Percentiles rank a stretch among this genome's conserved stretches.
phyloP scores from a whole-genome alignment of 2,888 invertebrate genomes.

The Xanthia icteritia region DNA sequence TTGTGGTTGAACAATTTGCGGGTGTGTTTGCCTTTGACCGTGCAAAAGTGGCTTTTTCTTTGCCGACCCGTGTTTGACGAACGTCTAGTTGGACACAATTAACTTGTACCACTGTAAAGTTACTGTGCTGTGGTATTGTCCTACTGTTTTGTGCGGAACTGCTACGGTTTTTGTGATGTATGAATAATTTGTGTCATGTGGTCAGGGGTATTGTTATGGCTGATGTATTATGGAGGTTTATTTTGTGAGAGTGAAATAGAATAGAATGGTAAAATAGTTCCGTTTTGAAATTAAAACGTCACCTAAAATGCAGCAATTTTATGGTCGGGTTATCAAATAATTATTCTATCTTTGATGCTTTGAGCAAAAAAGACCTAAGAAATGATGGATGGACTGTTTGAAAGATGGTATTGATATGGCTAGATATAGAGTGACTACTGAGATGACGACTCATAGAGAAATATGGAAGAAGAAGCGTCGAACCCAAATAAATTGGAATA shows the following conservation, averaged over 20 bases:
- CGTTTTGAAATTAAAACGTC: neutral
- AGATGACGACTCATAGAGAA: neutral
- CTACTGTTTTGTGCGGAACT: slow-evolving; percentile 51
- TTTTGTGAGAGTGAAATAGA: neutral
- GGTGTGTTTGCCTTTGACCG: slow-evolving; percentile 80
- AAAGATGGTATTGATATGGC: neutral
- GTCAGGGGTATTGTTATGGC: slow-evolving; percentile 14
- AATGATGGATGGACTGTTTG: neutral
- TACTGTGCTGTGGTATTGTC: slow-evolving; percentile 53
- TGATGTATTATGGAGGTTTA: slow-evolving; percentile 15
- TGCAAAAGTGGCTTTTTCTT: slow-evolving; percentile 78
- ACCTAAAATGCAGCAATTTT: neutral
- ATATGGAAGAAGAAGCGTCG: too few species aligned
- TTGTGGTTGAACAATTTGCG: slow-evolving; percentile 80
- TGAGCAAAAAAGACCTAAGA: neutral
- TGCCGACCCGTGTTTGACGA: slow-evolving; percentile 67
- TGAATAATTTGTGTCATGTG: slow-evolving; percentile 58
- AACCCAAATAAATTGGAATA: neutral
- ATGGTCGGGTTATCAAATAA: neutral
- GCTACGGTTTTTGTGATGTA: slow-evolving; percentile 47
- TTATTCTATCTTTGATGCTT: neutral
- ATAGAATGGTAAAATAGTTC: neutral
- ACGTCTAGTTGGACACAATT: slow-evolving; percentile 66
- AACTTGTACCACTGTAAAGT: slow-evolving; percentile 62
- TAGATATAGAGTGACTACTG: too few species aligned